Evolutionary conservation across 1,140 invertebrate genomes (phyloP), one percentile per base, ranked within the genome.

Genomic region (Philotrypesis tridentata): DNA sequence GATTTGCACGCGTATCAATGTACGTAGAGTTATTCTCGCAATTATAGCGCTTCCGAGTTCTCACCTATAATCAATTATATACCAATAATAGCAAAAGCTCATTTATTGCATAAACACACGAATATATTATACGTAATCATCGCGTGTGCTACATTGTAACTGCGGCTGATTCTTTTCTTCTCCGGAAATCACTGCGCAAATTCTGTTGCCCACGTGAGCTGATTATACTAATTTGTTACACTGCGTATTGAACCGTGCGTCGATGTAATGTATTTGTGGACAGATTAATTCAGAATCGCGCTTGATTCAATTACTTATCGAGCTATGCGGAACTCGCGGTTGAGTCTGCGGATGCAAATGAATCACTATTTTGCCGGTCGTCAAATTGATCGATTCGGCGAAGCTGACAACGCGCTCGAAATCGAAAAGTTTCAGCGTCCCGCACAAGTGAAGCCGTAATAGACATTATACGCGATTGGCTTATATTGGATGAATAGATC

Each of bases 151-250:
- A 55, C n/a, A n/a, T 55, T 3, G 48, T 17, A 55, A 6, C 48
- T 4, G 0, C 48, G n/a, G 4, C 3, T 21, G 6, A 4, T 14
- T 55, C 21, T 55, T 55, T 55, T n/a, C n/a, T 55, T 55, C 17
- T 5, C 21, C 17, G 48, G 3, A 55, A n/a, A 55, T 55, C 21
- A 6, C 17, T 8, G 48, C n/a, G 48, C 48, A 17, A 55, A 55
- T n/a, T n/a, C 48, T 55, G 17, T 9, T n/a, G 27, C 63, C 27
- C 63, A 14, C 27, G 27, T 65, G 27, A 65, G 63, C 63, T 29
- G 63, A 65, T 65, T 65, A 65, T 65, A 25, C 27, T 65, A 29
- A 65, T 65, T 65, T 65, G 63, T 65, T 65, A 29, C 12, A 65
- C 63, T 29, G 63, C 14, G 63, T 17, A n/a, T n/a, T 29, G 0